These are phyloP conservation scores for Pseudomyrmex sp. DNA, from an alignment of 1,140 invertebrate genomes.

Conservation along the genomic window DNA sequence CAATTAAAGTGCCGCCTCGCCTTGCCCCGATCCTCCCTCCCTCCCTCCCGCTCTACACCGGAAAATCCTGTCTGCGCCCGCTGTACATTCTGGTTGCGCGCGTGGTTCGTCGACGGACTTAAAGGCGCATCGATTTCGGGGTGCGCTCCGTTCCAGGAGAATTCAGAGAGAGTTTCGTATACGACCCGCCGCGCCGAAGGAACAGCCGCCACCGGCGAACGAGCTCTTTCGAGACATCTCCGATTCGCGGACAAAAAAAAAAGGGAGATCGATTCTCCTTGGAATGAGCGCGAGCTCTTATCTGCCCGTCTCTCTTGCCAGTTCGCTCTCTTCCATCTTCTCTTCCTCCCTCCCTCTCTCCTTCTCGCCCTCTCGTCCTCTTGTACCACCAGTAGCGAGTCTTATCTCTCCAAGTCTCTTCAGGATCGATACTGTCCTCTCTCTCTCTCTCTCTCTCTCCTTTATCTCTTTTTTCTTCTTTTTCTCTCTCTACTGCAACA, in stretches of 20 bases:
- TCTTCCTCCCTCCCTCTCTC: neutral
- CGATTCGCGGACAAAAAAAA: conserved; percentile 35
- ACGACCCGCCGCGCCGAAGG: conserved; percentile 3
- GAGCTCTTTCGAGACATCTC: conserved; percentile 50
- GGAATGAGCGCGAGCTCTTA: conserved; percentile 47
- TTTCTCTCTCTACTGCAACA: neutral
- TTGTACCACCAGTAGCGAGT: conserved; percentile 43
- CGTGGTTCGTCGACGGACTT: conserved; percentile 6
- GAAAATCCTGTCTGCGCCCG: conserved; percentile 52
- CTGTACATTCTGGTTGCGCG: conserved; percentile 45
- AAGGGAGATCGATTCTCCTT: conserved; percentile 26
- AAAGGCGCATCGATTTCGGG: conserved; percentile 48
- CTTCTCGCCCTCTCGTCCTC: neutral
- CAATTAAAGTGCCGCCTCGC: conserved; percentile 54
- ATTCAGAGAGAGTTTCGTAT: conserved; percentile 1
- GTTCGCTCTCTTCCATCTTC: neutral
- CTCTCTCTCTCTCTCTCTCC: neutral
- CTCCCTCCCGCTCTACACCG: neutral
- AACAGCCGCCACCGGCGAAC: conserved; percentile 30
- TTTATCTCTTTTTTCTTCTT: neutral
- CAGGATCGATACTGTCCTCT: conserved; percentile 23
- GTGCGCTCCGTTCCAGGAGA: conserved; percentile 10
- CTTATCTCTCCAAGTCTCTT: conserved; percentile 49
- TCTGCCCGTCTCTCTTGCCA: conserved; percentile 11
- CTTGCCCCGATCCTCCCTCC: neutral